Evolutionary conservation across 2,888 invertebrate species (phyloP).

Genomic region (Taenaris catops): DNA sequence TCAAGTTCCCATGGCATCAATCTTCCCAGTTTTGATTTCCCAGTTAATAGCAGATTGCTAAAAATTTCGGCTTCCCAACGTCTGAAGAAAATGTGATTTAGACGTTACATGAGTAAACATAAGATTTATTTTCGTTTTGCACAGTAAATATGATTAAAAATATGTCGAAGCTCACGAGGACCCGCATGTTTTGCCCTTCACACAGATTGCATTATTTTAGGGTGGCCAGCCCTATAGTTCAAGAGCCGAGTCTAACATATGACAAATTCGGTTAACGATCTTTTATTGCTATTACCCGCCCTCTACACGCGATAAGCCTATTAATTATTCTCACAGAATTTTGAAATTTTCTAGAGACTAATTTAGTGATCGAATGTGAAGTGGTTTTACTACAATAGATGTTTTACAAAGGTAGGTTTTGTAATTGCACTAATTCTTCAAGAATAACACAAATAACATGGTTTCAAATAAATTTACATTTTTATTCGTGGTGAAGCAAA

Average conservation of each 20-base stretch:
- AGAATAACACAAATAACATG: too few relatives aligned
- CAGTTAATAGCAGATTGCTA: conserved; percentile 55
- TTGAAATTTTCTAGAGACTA: not conserved
- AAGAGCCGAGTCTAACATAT: conserved; percentile 34
- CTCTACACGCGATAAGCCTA: conserved; percentile 9
- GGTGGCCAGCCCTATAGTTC: conserved; percentile 43
- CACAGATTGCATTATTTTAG: conserved; percentile 44
- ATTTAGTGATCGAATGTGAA: too few relatives aligned
- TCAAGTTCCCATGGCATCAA: conserved; percentile 64
- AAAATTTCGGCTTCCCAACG: conserved; percentile 30
- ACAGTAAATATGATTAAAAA: conserved; percentile 34
- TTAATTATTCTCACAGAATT: conserved; percentile 11
- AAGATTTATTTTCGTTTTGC: conserved; percentile 29
- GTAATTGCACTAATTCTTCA: too few relatives aligned
- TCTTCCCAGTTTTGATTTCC: conserved; percentile 68
- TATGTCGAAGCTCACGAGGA: conserved; percentile 36
- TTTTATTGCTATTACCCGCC: conserved; percentile 16
- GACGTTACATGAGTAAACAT: conserved; percentile 9
- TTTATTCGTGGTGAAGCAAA: not conserved
- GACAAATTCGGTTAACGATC: conserved; percentile 31
- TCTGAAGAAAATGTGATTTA: conserved; percentile 18
- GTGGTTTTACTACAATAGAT: too few relatives aligned
- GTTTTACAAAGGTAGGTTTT: too few relatives aligned
- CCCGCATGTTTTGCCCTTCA: conserved; percentile 64
- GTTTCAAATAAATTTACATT: too few relatives aligned